Evolutionary conservation across 2,888 invertebrate genomes (phyloP), one percentile per base, ranked within the genome.

Genomic region (Drosophila nr. perissopoda): DNA sequence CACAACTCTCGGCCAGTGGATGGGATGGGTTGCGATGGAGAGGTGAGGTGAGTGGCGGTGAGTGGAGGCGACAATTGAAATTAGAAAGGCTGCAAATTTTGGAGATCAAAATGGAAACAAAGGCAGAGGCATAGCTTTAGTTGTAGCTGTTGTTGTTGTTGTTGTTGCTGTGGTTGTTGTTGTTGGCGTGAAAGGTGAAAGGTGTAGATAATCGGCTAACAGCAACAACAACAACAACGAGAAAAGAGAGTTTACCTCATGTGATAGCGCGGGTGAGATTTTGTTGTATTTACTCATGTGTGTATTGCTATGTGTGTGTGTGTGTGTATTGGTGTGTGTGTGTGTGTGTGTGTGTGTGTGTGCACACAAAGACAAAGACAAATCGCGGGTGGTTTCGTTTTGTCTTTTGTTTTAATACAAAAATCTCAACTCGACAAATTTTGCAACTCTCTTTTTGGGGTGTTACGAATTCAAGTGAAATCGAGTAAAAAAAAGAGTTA

Each of bases 321-420:
- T 62, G 34, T 40, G 21, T 52, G 29, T 45, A 33, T 40, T 21
- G 21, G 45, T 62, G 58, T 78, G 64, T 68, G 2, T 18, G 25
- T 33, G 2, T 65, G 34, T 40, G 27, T 52, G 33, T 45, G 38
- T 40, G 40, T 59, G 57, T 78, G 67, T 73, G 58, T 48, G 40
- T n/a, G 16, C 34, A 68, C 68, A 72, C 63, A 54, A 16, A 54
- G 25, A 18, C 25, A 54, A 62, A 62, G 54, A 74, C 62, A 89
- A 82, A 87, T 85, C 89, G 87, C 87, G 87, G 87, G 90, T 87
- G 87, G 87, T 78, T 88, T 86, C 88, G 62, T 89, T 89, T 83
- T 73, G 73, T 74, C 82, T 88, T 76, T 79, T 73, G 63, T 82
- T 73, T 88, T 72, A 73, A 80, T 64, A 78, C 78, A 27, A 49